A percentile compares a stretch with the other conserved stretches of the same genome.
These are phyloP conservation scores for Rhorus exstirpatorius DNA, from an alignment of 2,888 invertebrate species.

Conservation along the genomic window DNA sequence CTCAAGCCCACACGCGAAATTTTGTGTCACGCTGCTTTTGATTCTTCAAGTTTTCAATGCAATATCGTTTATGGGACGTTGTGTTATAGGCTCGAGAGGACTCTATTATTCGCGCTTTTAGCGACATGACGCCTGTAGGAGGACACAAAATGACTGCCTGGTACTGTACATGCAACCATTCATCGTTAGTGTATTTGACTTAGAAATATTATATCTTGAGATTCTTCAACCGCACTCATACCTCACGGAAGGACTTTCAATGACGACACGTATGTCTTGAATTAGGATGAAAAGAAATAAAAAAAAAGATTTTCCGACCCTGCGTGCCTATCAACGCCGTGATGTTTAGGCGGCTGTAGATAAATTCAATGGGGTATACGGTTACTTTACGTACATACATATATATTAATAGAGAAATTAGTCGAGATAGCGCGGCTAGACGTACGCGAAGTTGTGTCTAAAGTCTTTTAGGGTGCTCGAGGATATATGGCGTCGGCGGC, in stretches of 20 bases:
- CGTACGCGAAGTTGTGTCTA: constrained; percentile 7
- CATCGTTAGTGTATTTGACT: background rate
- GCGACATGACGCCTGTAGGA: background rate
- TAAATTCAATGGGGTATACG: constrained; percentile 25
- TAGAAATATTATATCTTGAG: background rate
- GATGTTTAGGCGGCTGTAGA: constrained; percentile 69
- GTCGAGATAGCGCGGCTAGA: constrained; percentile 50
- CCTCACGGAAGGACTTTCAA: background rate
- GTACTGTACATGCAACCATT: background rate
- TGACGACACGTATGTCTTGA: background rate
- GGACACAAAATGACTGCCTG: background rate
- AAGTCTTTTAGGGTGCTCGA: constrained; percentile 17
- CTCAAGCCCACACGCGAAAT: constrained; percentile 38
- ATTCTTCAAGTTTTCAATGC: constrained; percentile 21
- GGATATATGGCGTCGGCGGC: constrained; percentile 25
- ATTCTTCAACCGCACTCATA: background rate
- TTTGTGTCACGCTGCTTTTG: constrained; percentile 20
- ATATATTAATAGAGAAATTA: constrained; percentile 54
- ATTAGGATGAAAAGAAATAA: background rate
- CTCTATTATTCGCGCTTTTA: constrained; percentile 9
- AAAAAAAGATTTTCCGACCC: constrained; percentile 18
- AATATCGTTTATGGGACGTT: constrained; percentile 35
- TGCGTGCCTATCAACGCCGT: constrained; percentile 11
- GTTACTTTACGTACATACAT: constrained; percentile 9
- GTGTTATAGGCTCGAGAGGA: background rate